Evolutionary conservation across 1,140 invertebrate genomes (phyloP).

Genomic region (Drosophila santomea): DNA sequence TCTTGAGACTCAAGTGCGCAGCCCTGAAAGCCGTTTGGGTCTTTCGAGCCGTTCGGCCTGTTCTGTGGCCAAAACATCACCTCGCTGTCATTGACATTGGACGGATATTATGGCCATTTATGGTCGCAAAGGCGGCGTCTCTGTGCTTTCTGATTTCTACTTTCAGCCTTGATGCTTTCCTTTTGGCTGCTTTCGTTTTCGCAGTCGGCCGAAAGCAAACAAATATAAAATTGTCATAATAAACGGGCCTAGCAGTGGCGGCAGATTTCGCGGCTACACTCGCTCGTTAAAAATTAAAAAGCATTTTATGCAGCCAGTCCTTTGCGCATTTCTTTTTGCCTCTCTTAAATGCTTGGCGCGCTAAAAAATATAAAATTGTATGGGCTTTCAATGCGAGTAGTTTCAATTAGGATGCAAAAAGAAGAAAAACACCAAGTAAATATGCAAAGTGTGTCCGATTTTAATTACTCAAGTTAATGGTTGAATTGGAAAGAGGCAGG

Average conservation of each 20-base stretch:
- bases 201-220: slow-evolving; percentile 53
- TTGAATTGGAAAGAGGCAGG: slow-evolving; percentile 9
- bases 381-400: slow-evolving; percentile 58
- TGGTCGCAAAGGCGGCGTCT: slow-evolving; percentile 60
- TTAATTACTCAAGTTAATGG: slow-evolving; percentile 78
- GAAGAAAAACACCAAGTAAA: slow-evolving; percentile 2
- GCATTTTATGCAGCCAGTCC: slow-evolving; percentile 56
- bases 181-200: slow-evolving; percentile 66
- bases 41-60: slow-evolving; percentile 5
- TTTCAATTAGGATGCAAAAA: slow-evolving; percentile 79
- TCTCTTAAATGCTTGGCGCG: slow-evolving; percentile 30
- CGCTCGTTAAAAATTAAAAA: slow-evolving; percentile 78
- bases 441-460: slow-evolving; percentile 63
- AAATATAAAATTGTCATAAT: slow-evolving; percentile 81
- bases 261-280: slow-evolving; percentile 41
- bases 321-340: slow-evolving; percentile 34
- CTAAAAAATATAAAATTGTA: slow-evolving; percentile 57
- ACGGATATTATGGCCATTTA: slow-evolving; percentile 62
- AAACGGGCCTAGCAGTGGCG: slow-evolving; percentile 49
- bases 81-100: slow-evolving; percentile 74
- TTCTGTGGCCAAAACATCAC: slow-evolving; percentile 29
- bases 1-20: background rate
- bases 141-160: slow-evolving; percentile 40
- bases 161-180: slow-evolving; percentile 27
- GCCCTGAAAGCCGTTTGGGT: slow-evolving; percentile 14